phyloP scores from a whole-genome alignment of 2,113 vertebrate species.

The Physeter macrocephalus region DNA sequence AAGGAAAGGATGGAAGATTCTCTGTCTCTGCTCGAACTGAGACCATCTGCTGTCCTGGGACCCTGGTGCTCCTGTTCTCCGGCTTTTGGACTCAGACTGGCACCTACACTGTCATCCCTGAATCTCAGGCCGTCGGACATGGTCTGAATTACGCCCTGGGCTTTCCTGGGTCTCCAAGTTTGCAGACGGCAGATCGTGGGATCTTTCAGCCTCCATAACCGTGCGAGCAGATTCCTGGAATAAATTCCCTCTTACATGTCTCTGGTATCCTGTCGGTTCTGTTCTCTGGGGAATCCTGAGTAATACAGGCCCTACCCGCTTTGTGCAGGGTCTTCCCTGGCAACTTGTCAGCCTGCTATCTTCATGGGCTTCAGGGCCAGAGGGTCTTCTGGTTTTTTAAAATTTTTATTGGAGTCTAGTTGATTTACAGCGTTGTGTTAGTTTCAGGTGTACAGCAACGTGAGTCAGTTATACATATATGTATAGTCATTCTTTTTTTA shows the following conservation, averaged over 20 bases:
- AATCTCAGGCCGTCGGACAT: not conserved
- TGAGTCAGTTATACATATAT: too few species aligned
- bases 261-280: not conserved
- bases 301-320: not conserved
- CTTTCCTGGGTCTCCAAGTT: not conserved
- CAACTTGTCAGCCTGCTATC: not conserved
- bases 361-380: not conserved
- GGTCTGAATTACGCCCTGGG: not conserved
- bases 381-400: too few species aligned
- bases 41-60: not conserved
- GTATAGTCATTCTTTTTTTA: too few species aligned
- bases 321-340: not conserved
- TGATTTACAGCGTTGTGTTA: too few species aligned
- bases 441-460: too few species aligned
- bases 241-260: not conserved
- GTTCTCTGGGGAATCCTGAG: not conserved
- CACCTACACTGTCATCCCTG: not conserved
- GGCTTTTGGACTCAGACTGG: not conserved
- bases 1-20: not conserved
- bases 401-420: too few species aligned
- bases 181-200: not conserved
- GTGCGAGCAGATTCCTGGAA: not conserved
- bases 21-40: not conserved
- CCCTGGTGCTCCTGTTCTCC: not conserved
- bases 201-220: not conserved